Evolutionary conservation across 2,113 vertebrate species (phyloP), one percentile per base, ranked within the genome.

Genomic region (Callocephalon fimbriatum): DNA sequence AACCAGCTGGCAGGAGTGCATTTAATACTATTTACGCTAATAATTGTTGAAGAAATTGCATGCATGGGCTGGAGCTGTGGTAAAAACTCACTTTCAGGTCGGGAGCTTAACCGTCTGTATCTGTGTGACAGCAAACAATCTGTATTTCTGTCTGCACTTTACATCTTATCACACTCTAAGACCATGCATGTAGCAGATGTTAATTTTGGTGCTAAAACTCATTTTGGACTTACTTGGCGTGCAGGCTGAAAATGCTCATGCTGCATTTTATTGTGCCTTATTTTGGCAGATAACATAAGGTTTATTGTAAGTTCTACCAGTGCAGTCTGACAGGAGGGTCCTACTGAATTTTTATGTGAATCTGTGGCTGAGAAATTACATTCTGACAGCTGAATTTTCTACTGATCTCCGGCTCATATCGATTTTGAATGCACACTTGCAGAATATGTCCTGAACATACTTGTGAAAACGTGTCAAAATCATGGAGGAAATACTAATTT

Each of bases 81-180:
- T 70, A 79, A 95, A 71, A 92, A 88, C 93, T 94, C 86, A 95
- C 86, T 96, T 96, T 95, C 91, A 94, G 95, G 88, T 95, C 72
- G 58, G 66, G 47, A 91, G 76, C 68, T 84, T 77, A 86, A 71
- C 40, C 0, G 7, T 27, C 67, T 82, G 50, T 94, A 80, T 86
- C 72, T 96, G 88, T 12, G 1, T 89, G 95, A 89, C 83, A 95
- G 83, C 54, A 84, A 90, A 63, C 75, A 59, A 35, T 50, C 76
- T 94, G 22, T 86, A 63, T 54, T 92, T 83, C 78, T 95, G 82
- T 91, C 79, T 91, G 72, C 68, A 50, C 37, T 88, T 77, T 47
- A 67, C 54, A n/a, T 88, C 76, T 84, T 88, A 92, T 91, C 75
- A 86, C 76, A 77, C 29, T 42, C 38, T 54, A 58, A 59, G 50